A percentile compares a stretch with the other conserved stretches of the same genome.
Conservation (phyloP, 2,888 invertebrate species). For the Hypsopygia costalis region DNA sequence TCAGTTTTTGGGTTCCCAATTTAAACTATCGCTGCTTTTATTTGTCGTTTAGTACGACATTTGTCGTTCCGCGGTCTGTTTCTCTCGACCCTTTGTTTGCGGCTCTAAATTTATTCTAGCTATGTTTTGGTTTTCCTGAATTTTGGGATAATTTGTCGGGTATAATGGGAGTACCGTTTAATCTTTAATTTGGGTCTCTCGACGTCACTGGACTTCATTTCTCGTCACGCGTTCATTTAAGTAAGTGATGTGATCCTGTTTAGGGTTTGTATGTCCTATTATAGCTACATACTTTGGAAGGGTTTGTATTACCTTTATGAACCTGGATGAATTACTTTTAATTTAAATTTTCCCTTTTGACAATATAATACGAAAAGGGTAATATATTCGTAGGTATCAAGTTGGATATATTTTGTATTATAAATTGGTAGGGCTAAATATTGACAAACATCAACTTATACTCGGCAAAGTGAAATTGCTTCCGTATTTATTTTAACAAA, state of each 20-base stretch:
- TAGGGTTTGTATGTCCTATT: slow-evolving; percentile 23
- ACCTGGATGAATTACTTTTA: slow-evolving; percentile 6
- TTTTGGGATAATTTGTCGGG: slow-evolving; percentile 56
- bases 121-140: slow-evolving; percentile 52
- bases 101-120: slow-evolving; percentile 53
- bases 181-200: slow-evolving; percentile 67
- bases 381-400: too few species aligned
- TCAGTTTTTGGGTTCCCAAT: slow-evolving; percentile 73
- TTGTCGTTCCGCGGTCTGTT: slow-evolving; percentile 55
- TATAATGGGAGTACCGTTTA: slow-evolving; percentile 59
- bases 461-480: background rate
- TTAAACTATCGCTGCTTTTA: slow-evolving; percentile 76
- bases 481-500: slow-evolving; percentile 7
- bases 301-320: slow-evolving; percentile 1
- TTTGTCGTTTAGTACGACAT: slow-evolving; percentile 75
- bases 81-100: slow-evolving; percentile 60
- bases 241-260: slow-evolving; percentile 42
- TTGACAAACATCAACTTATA: slow-evolving; percentile 2
- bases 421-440: too few species aligned
- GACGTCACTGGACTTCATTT: slow-evolving; percentile 49
- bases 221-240: slow-evolving; percentile 45
- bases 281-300: slow-evolving; percentile 8
- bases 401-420: too few species aligned
- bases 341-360: slow-evolving; percentile 5
- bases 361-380: background rate